Conservation (phyloP, 1,140 invertebrate genomes). For the Procambarus virginalis region DNA sequence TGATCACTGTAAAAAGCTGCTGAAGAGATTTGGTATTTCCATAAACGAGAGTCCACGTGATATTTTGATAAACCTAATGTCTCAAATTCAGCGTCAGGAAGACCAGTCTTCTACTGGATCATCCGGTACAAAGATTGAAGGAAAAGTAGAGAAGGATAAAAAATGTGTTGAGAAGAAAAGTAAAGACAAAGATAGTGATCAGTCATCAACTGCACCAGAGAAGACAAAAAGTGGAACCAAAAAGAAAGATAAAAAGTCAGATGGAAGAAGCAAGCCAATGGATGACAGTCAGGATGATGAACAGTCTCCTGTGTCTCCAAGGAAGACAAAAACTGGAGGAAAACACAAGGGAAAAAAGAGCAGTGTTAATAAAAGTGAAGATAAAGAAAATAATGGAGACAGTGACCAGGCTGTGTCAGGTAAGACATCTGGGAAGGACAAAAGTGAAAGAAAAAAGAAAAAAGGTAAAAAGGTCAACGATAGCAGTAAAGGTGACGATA, state of each 20-base stretch:
- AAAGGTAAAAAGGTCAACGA: neutral
- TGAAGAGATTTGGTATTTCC: slow-evolving; percentile 17
- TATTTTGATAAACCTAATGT: slow-evolving; percentile 24
- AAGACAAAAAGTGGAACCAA: neutral
- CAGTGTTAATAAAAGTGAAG: no score
- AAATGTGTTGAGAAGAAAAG: no score
- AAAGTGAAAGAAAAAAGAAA: neutral
- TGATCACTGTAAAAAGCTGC: slow-evolving; percentile 10
- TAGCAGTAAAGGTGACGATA: neutral
- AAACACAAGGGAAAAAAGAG: neutral
- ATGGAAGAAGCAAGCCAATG: neutral
- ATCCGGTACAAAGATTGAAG: neutral
- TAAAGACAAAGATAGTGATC: neutral
- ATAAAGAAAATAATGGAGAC: no score
- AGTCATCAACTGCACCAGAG: neutral
- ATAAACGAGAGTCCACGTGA: slow-evolving; percentile 42
- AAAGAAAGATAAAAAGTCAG: neutral
- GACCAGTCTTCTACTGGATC: neutral
- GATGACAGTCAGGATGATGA: neutral
- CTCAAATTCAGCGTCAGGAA: neutral
- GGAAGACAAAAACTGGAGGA: neutral
- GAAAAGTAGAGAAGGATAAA: no score
- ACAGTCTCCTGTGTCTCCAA: neutral
- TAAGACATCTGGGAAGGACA: neutral
- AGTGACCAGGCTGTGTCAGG: no score